Percentiles rank a stretch among this genome's conserved stretches.
Evolutionary conservation across 2,888 invertebrate genomes (phyloP).

Genomic region (Laothoe populi): DNA sequence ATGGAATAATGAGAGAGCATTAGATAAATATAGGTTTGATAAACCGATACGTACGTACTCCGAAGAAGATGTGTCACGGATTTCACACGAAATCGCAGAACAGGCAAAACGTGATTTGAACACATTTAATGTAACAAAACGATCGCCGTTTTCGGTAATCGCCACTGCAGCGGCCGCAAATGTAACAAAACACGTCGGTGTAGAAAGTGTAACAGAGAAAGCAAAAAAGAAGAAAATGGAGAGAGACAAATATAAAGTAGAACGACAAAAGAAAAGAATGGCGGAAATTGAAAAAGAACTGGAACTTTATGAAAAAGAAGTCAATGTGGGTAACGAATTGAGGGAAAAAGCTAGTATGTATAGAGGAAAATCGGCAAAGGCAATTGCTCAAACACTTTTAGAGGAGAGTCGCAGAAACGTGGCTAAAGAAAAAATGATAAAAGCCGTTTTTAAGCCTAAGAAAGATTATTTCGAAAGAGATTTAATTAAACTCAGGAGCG

Average conservation of each 20-base stretch:
- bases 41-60: slow-evolving; percentile 87
- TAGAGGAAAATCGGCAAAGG: slow-evolving; percentile 90
- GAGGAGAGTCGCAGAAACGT: slow-evolving; percentile 85
- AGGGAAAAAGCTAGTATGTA: slow-evolving; percentile 84
- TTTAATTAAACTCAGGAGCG: slow-evolving; percentile 51
- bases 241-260: slow-evolving; percentile 63
- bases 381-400: slow-evolving; percentile 88
- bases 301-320: slow-evolving; percentile 70
- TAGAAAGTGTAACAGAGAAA: slow-evolving; percentile 78
- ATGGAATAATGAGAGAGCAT: slow-evolving; percentile 88
- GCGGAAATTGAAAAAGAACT: slow-evolving; percentile 72
- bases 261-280: slow-evolving; percentile 76
- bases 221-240: slow-evolving; percentile 77
- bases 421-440: slow-evolving; percentile 63
- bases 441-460: slow-evolving; percentile 56
- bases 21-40: slow-evolving; percentile 87
- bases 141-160: slow-evolving; percentile 86
- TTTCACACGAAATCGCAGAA: slow-evolving; percentile 88
- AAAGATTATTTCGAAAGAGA: slow-evolving; percentile 53
- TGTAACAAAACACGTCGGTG: slow-evolving; percentile 86
- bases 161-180: slow-evolving; percentile 87
- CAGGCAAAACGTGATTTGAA: slow-evolving; percentile 88
- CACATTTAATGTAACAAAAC: slow-evolving; percentile 84
- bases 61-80: slow-evolving; percentile 86
- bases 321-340: slow-evolving; percentile 78